phyloP scores from a whole-genome alignment of 2,113 vertebrate genomes.

The Triplophysa tibetana region DNA sequence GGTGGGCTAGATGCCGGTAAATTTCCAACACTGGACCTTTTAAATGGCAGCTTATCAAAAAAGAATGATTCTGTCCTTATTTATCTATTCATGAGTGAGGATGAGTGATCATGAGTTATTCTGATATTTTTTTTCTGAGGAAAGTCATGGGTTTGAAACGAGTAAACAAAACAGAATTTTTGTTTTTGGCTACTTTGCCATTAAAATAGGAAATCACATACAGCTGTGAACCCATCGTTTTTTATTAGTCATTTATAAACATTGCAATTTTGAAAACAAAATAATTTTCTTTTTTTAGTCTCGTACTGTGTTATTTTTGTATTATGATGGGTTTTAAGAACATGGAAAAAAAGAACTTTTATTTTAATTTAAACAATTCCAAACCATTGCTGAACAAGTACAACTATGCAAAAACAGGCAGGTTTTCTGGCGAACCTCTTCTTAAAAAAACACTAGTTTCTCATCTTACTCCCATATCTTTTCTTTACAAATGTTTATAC shows the following conservation, averaged over 20 bases:
- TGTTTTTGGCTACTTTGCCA: too few species aligned
- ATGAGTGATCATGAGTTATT: too few species aligned
- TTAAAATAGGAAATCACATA: not conserved
- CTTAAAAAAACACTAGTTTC: slow-evolving; percentile 21
- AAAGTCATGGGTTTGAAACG: too few species aligned
- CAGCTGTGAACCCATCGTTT: slow-evolving; percentile 12
- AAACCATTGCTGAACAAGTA: not conserved
- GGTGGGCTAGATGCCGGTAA: too few species aligned
- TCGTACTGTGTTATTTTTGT: not conserved
- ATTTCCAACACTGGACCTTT: too few species aligned
- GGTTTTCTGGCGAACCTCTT: not conserved
- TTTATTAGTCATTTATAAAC: slow-evolving; percentile 41
- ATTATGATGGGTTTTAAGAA: not conserved
- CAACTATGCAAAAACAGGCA: slow-evolving; percentile 13
- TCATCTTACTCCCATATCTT: slow-evolving; percentile 15
- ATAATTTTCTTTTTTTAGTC: not conserved
- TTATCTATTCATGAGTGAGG: too few species aligned
- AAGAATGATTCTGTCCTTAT: too few species aligned
- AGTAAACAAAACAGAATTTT: too few species aligned
- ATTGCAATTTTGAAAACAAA: slow-evolving; percentile 13
- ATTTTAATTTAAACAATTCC: not conserved
- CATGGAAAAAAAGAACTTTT: slow-evolving; percentile 14
- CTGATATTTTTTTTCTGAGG: too few species aligned
- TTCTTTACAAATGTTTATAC: slow-evolving; percentile 11
- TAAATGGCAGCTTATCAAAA: too few species aligned